Conservation (phyloP, 2,113 vertebrate species). For the Piprites chloris region DNA sequence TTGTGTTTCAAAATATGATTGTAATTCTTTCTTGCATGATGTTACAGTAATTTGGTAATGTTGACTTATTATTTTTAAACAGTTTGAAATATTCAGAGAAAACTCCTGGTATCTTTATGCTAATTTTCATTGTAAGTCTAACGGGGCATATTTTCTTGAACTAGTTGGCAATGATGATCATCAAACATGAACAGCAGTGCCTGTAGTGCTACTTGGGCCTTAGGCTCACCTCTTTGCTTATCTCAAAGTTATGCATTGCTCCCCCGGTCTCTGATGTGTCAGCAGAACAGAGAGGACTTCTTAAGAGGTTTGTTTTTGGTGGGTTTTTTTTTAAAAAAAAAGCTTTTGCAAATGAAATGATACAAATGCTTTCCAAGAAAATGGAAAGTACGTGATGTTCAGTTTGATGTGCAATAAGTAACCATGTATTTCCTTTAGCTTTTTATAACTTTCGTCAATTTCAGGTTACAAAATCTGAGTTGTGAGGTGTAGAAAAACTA, state of each 20-base stretch:
- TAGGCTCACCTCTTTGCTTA: not conserved
- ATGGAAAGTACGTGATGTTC: not conserved
- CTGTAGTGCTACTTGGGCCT: not conserved
- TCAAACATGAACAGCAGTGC: not conserved
- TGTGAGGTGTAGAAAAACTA: not conserved
- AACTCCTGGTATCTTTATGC: not conserved
- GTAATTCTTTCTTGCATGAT: not conserved
- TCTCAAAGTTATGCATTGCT: not conserved
- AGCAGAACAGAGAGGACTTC: not conserved
- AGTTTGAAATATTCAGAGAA: not conserved
- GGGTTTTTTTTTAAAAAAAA: not conserved
- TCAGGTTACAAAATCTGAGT: not conserved
- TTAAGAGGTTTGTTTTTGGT: too few species aligned
- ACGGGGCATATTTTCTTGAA: not conserved
- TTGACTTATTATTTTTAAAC: not conserved
- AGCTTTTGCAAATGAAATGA: not conserved
- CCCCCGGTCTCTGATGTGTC: not conserved
- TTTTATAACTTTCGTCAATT: accelerated
- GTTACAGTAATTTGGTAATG: not conserved
- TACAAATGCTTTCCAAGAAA: not conserved
- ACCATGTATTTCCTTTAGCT: not conserved
- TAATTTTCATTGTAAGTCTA: not conserved
- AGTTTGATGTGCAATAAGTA: not conserved
- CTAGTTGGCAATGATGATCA: not conserved
- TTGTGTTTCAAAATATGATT: not conserved